Percentiles rank a stretch among this genome's conserved stretches.
These are phyloP conservation scores for Trachurus trachurus DNA, from an alignment of 2,797 vertebrate genomes.

Conservation along the genomic window DNA sequence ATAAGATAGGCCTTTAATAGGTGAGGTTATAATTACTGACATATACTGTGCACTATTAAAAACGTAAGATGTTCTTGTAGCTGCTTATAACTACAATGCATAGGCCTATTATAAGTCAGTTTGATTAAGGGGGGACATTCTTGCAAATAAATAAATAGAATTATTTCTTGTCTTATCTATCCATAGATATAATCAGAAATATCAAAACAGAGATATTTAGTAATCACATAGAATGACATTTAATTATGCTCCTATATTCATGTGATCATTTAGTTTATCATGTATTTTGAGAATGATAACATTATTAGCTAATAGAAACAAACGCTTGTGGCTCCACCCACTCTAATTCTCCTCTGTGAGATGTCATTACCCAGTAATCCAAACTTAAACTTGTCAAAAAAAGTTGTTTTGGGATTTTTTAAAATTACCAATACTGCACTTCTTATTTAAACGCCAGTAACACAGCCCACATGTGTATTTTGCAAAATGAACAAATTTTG, in stretches of 20 bases:
- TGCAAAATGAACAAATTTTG: slow-evolving; percentile 1
- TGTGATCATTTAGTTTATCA: not conserved
- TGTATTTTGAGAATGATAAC: slow-evolving; percentile 1
- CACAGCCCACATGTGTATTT: not conserved
- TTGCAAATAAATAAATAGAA: not conserved
- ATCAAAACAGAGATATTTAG: no score
- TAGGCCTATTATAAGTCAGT: no score
- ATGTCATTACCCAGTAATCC: slow-evolving; percentile 16
- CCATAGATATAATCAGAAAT: not conserved
- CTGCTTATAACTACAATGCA: no score
- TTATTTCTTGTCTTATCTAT: no score
- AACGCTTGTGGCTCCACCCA: slow-evolving; percentile 10
- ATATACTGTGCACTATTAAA: not conserved
- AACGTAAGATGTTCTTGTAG: not conserved
- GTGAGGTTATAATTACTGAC: not conserved
- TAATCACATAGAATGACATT: not conserved
- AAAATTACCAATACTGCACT: not conserved
- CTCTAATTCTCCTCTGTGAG: slow-evolving; percentile 33
- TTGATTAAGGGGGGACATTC: no score
- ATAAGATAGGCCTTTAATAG: not conserved
- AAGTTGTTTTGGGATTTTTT: slow-evolving; percentile 7
- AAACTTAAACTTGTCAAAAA: slow-evolving; percentile 29
- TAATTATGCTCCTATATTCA: not conserved
- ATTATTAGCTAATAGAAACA: not conserved
- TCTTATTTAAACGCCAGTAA: not conserved